phyloP scores from a whole-genome alignment of 2,113 vertebrate species.

The Vombatus ursinus region DNA sequence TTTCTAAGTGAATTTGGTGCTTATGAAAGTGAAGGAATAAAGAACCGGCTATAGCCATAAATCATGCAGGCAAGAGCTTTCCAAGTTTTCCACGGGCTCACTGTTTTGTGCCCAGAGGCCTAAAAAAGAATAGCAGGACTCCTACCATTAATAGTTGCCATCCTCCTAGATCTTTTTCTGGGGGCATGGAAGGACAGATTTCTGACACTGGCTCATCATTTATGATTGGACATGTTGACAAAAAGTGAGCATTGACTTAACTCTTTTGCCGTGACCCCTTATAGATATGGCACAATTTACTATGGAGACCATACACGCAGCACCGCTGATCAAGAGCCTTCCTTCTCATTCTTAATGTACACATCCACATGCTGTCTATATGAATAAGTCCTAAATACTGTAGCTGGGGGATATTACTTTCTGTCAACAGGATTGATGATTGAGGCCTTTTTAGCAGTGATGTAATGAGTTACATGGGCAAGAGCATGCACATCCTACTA shows the following conservation, averaged over 20 bases:
- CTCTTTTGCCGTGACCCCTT: conserved; percentile 42
- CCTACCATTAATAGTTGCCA: conserved; percentile 56
- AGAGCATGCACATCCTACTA: background rate
- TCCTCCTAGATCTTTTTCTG: background rate
- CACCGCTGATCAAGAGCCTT: background rate
- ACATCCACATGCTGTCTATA: background rate
- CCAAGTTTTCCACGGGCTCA: conserved; percentile 59
- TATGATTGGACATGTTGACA: conserved; percentile 42
- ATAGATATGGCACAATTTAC: conserved; percentile 40
- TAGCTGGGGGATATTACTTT: background rate
- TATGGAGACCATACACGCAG: background rate
- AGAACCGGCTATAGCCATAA: conserved; percentile 60
- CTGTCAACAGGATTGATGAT: background rate
- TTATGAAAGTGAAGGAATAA: conserved; percentile 75
- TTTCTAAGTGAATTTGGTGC: conserved; percentile 71
- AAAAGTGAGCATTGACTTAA: conserved; percentile 46
- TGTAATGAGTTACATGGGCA: background rate
- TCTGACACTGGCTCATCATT: conserved; percentile 47
- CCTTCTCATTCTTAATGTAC: conserved; percentile 23
- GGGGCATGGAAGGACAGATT: conserved; percentile 42
- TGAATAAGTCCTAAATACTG: background rate
- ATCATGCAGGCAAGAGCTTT: conserved; percentile 53
- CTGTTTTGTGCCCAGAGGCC: conserved; percentile 56
- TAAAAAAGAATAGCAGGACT: conserved; percentile 41
- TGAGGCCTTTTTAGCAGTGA: background rate